Evolutionary conservation across 1,140 invertebrate genomes (phyloP).

Genomic region (Lysiphlebus fabarum): DNA sequence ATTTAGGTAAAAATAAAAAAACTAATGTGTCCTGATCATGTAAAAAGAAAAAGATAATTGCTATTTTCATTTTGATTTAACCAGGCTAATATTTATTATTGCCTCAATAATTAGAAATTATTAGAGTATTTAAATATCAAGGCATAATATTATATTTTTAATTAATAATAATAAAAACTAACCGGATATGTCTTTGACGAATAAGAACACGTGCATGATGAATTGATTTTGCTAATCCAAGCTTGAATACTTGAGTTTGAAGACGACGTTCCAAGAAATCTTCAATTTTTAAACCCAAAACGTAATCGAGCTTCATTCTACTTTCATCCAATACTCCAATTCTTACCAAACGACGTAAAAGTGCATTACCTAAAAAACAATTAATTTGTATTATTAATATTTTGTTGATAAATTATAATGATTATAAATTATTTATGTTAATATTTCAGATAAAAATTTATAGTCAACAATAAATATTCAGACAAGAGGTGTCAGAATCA

Average conservation of each 20-base stretch:
- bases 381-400: slow-evolving; percentile 11
- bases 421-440: not conserved
- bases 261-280: slow-evolving; percentile 99
- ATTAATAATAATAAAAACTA: slow-evolving; percentile 46
- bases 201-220: slow-evolving; percentile 99
- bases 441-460: slow-evolving; percentile 35
- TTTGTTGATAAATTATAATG: slow-evolving; percentile 7
- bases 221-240: slow-evolving; percentile 98
- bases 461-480: slow-evolving; percentile 55
- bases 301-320: slow-evolving; percentile 99
- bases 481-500: slow-evolving; percentile 76
- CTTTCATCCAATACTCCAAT: slow-evolving; percentile 96
- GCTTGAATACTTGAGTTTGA: slow-evolving; percentile 99
- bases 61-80: slow-evolving; percentile 47
- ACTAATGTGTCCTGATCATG: slow-evolving; percentile 37
- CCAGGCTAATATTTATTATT: slow-evolving; percentile 44
- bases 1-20: too few relatives aligned
- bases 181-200: slow-evolving; percentile 98
- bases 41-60: slow-evolving; percentile 40
- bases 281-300: slow-evolving; percentile 96
- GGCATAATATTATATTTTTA: slow-evolving; percentile 38
- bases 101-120: slow-evolving; percentile 56
- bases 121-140: slow-evolving; percentile 52
- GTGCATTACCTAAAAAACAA: slow-evolving; percentile 81
- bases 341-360: slow-evolving; percentile 93